These are phyloP conservation scores for Auanema sp. DNA, from an alignment of 2,888 invertebrate genomes.

Conservation along the genomic window DNA sequence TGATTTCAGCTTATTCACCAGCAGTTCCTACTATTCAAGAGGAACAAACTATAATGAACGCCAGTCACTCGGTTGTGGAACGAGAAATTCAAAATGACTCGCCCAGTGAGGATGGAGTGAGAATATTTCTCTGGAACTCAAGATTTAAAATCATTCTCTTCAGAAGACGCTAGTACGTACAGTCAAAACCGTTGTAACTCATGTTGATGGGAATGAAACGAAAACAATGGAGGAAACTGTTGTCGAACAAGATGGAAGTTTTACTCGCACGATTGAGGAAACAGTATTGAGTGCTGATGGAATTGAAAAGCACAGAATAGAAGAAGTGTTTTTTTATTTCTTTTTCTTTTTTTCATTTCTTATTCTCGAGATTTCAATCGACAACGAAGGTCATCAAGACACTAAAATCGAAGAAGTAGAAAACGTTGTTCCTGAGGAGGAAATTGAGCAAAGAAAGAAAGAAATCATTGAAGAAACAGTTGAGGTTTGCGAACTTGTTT, in stretches of 20 bases:
- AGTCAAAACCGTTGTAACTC: conserved; percentile 39
- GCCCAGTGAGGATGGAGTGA: not conserved
- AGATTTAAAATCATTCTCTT: conserved; percentile 8
- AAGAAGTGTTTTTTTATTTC: no score
- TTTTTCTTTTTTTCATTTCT: no score
- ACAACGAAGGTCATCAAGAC: no score
- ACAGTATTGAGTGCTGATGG: conserved; percentile 36
- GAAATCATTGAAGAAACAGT: no score
- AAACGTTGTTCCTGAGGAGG: no score
- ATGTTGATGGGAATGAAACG: conserved; percentile 34
- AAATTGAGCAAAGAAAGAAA: no score
- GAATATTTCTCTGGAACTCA: not conserved
- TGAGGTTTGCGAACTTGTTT: no score
- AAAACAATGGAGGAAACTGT: conserved; percentile 43
- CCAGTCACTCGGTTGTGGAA: conserved; percentile 11
- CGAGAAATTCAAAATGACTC: not conserved
- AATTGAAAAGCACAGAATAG: conserved; percentile 30
- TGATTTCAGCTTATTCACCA: conserved; percentile 13
- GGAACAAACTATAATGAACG: conserved; percentile 9
- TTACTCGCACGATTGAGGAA: conserved; percentile 31
- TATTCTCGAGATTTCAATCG: no score
- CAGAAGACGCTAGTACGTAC: conserved; percentile 34
- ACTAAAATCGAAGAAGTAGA: no score
- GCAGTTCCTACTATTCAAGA: conserved; percentile 20
- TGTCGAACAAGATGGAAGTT: conserved; percentile 35